Conservation (phyloP, 2,113 vertebrate genomes). For the Zingel zingel region DNA sequence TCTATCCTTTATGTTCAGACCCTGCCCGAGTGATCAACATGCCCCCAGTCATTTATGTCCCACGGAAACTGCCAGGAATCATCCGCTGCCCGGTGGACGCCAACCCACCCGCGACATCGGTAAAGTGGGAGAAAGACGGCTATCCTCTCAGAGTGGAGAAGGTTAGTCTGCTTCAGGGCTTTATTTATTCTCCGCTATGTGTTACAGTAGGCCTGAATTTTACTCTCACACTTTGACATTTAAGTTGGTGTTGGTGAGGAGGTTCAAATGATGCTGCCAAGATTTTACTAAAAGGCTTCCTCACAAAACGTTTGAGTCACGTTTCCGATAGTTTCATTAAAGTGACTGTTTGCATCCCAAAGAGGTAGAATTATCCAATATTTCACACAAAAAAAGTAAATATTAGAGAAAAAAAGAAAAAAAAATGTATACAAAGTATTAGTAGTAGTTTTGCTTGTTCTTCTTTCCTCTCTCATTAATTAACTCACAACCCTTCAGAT, state of each 20-base stretch:
- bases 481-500: too few species aligned
- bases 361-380: too few species aligned
- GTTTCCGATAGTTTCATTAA: too few species aligned
- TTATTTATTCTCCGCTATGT: background rate
- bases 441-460: too few species aligned
- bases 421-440: too few species aligned
- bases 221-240: background rate
- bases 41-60: conserved; percentile 97
- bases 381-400: too few species aligned
- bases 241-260: background rate
- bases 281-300: too few species aligned
- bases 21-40: conserved; percentile 98
- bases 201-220: background rate
- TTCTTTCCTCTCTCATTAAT: too few species aligned
- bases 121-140: conserved; percentile 99
- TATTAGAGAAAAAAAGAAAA: too few species aligned
- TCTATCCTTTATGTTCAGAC: conserved; percentile 79
- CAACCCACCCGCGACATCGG: conserved; percentile 93
- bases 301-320: too few species aligned
- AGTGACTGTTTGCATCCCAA: too few species aligned
- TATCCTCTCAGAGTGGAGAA: conserved; percentile 96
- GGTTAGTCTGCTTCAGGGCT: conserved; percentile 77
- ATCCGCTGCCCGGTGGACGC: conserved; percentile 98
- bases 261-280: too few species aligned
- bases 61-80: conserved; percentile 96